A percentile compares a stretch with the other conserved stretches of the same genome.
Evolutionary conservation across 2,113 vertebrate genomes (phyloP).

Genomic region (Myotis yumanensis): DNA sequence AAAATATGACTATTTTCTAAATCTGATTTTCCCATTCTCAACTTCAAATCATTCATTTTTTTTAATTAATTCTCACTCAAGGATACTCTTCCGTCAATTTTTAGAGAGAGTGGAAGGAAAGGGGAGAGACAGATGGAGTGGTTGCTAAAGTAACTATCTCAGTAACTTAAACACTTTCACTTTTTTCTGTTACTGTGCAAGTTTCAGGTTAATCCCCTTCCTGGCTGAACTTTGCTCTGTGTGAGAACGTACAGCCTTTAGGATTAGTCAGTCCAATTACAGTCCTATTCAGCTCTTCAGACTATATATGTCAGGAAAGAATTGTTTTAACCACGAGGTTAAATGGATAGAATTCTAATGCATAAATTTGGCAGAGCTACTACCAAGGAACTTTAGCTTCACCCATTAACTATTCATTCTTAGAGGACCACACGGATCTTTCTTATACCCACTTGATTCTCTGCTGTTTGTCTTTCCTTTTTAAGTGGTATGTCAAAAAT

Average conservation of each 20-base stretch:
- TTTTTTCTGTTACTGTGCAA: neutral
- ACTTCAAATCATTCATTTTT: neutral
- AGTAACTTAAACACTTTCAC: neutral
- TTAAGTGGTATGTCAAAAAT: neutral
- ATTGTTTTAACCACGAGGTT: neutral
- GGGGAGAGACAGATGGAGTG: too few species aligned
- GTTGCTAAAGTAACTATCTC: neutral
- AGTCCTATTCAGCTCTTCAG: neutral
- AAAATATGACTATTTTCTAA: slow-evolving; percentile 15
- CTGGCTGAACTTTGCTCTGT: neutral
- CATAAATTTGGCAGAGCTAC: neutral
- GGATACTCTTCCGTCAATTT: too few species aligned
- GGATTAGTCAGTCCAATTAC: neutral
- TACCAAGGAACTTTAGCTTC: neutral
- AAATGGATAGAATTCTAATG: neutral
- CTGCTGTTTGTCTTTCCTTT: neutral
- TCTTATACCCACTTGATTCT: neutral
- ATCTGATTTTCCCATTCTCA: neutral
- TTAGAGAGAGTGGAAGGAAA: too few species aligned
- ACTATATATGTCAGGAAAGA: neutral
- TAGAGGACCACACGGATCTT: neutral
- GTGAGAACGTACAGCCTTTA: neutral
- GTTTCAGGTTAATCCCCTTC: neutral
- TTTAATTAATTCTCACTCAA: too few species aligned
- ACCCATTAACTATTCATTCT: neutral